Percentiles rank a stretch among this genome's conserved stretches.
Evolutionary conservation across 2,888 invertebrate species (phyloP).

Genomic region (Julus scanicus): DNA sequence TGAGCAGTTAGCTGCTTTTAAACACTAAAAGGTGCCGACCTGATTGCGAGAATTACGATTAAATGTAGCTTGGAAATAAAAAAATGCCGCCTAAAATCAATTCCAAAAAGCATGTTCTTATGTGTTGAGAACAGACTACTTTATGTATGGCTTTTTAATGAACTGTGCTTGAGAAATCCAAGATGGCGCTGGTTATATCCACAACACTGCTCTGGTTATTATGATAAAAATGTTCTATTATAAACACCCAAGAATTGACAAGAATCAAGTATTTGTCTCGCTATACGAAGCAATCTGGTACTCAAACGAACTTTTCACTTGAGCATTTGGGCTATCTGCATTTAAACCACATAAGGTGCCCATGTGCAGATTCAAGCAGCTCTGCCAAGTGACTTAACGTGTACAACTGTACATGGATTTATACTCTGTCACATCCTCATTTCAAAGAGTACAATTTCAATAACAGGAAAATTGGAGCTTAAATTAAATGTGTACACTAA

Average conservation of each 20-base stretch:
- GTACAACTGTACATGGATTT: not conserved
- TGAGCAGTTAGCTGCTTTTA: slow-evolving; percentile 37
- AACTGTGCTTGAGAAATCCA: not conserved
- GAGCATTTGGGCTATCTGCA: no score
- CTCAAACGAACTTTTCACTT: no score
- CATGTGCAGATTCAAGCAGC: no score
- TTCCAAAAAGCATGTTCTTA: not conserved
- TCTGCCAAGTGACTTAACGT: no score
- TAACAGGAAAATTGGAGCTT: not conserved
- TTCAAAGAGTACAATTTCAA: not conserved
- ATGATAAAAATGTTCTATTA: no score
- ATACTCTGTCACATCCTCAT: not conserved
- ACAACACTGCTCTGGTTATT: no score
- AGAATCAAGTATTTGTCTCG: no score
- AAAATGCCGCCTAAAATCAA: not conserved
- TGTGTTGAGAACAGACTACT: not conserved
- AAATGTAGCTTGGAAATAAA: not conserved
- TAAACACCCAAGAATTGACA: no score
- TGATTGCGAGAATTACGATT: slow-evolving; percentile 31
- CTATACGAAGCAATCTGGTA: no score
- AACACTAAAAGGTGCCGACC: not conserved
- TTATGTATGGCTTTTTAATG: not conserved
- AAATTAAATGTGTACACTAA: not conserved
- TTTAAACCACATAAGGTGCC: no score
- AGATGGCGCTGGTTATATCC: not conserved